Percentiles rank a stretch among this genome's conserved stretches.
These are phyloP conservation scores for Hozukius guyotensis DNA, from an alignment of 2,797 vertebrate species.

Conservation along the genomic window DNA sequence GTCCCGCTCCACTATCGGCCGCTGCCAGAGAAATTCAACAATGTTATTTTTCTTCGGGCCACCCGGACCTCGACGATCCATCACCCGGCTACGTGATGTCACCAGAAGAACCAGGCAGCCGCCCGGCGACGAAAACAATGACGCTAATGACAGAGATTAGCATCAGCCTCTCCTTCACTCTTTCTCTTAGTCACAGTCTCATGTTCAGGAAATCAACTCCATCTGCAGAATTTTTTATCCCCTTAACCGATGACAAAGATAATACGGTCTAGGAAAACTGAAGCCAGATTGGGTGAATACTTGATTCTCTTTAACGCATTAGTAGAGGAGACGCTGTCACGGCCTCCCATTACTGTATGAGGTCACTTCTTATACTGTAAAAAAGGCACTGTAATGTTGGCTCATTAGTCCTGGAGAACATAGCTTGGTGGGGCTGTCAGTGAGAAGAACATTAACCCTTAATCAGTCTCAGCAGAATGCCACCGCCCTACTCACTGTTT, in stretches of 20 bases:
- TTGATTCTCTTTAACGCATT: conserved; percentile 42
- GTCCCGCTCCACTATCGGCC: conserved; percentile 1
- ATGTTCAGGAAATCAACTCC: conserved; percentile 70
- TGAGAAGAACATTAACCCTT: conserved; percentile 1
- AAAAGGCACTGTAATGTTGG: not conserved
- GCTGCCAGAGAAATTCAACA: conserved; percentile 51
- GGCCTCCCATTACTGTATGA: conserved; percentile 35
- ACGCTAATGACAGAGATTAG: conserved; percentile 68
- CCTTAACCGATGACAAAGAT: conserved; percentile 11
- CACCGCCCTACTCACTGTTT: not conserved
- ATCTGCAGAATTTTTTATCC: conserved; percentile 58
- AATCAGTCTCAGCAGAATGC: not conserved
- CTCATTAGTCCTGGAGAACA: conserved; percentile 11
- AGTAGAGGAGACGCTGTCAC: conserved; percentile 36
- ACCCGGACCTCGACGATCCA: conserved; percentile 54
- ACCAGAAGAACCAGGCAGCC: conserved; percentile 44
- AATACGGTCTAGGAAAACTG: conserved; percentile 4
- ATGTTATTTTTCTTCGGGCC: conserved; percentile 59
- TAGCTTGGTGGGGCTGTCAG: not conserved
- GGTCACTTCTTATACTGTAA: conserved; percentile 12
- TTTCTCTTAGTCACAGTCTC: conserved; percentile 37
- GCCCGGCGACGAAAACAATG: conserved; percentile 65
- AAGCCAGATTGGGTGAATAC: conserved; percentile 47
- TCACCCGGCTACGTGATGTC: conserved; percentile 59
- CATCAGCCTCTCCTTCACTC: conserved; percentile 48